Evolutionary conservation across 2,113 vertebrate genomes (phyloP).

Genomic region (Cavia aperea): DNA sequence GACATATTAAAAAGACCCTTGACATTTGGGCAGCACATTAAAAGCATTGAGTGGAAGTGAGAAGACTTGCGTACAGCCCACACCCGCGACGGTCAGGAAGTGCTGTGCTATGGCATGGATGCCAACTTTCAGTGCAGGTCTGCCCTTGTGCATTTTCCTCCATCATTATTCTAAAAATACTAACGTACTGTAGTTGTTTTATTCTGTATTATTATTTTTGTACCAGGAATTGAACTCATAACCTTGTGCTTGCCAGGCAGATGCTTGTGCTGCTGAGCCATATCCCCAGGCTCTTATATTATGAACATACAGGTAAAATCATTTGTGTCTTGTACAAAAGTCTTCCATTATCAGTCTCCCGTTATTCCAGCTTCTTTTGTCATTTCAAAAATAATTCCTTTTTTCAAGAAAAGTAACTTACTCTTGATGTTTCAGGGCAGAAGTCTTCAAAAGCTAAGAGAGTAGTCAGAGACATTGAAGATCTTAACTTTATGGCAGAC

Average conservation of each 20-base stretch:
- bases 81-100: not conserved
- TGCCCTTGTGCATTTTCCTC: not conserved
- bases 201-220: not conserved
- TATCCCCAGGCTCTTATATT: not conserved
- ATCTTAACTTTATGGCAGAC: too few species aligned
- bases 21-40: not conserved
- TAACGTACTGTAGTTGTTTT: not conserved
- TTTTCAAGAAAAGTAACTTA: not conserved
- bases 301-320: not conserved
- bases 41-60: not conserved
- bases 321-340: not conserved
- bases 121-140: not conserved
- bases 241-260: too few species aligned
- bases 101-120: too few species aligned
- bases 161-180: not conserved
- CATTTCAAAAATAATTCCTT: conserved; percentile 73
- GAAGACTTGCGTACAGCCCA: not conserved
- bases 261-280: too few species aligned
- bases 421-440: too few species aligned
- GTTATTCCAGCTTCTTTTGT: conserved; percentile 62
- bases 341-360: not conserved
- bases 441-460: too few species aligned
- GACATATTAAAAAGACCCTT: not conserved
- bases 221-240: too few species aligned
- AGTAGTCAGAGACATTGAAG: too few species aligned